Base-by-base conservation (phyloP, 1,140 invertebrate genomes). In the Aphelinus certus region DNA sequence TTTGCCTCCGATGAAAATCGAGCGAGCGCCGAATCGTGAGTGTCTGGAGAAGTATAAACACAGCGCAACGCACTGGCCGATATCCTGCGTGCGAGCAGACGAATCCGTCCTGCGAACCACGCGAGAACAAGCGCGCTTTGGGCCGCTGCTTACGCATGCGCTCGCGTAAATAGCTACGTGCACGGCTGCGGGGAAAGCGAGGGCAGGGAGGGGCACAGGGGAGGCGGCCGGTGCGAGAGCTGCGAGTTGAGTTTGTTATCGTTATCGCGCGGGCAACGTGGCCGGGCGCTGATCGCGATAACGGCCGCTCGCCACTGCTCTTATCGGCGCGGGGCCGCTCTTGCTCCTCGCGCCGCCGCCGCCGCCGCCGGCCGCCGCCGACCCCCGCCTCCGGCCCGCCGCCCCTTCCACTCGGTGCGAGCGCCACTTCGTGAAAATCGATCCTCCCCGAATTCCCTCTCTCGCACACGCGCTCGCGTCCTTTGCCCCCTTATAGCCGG, bases 241-340 rank as follows among this genome's bases (percentile, higher is more conserved):
- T 73, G 76, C 77, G 76, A 70, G 77, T 83, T 85, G 85, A 87
- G 85, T 86, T 87, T 86, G 86, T 87, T 87, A 87, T 88, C 86
- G 86, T 87, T 87, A 88, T 87, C 85, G 86, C 80, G 77, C 26
- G 42, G 3, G 3, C 83, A 84, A 84, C 84, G 84, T 86, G 85
- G 85, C 84, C 85, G 82, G 82, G 84, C 83, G 83, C 82, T 83
- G 86, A 87, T 87, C 85, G 84, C 77, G 86, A 87, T 88, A 86
- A 83, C 76, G 64, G 45, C 26, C 26, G 26, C 66, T 69, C 83
- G 86, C 84, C 85, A 83, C 84, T 83, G 83, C 83, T 84, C 84
- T 87, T 83, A 83, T 83, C 82, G 76, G 73, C 65, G 26, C 57
- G 64, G 26, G 26, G 26, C 26, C 48, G 56, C 64, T 56, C 46